Conservation (phyloP, 2,113 vertebrate genomes). For the Poeciliopsis retropinna region DNA sequence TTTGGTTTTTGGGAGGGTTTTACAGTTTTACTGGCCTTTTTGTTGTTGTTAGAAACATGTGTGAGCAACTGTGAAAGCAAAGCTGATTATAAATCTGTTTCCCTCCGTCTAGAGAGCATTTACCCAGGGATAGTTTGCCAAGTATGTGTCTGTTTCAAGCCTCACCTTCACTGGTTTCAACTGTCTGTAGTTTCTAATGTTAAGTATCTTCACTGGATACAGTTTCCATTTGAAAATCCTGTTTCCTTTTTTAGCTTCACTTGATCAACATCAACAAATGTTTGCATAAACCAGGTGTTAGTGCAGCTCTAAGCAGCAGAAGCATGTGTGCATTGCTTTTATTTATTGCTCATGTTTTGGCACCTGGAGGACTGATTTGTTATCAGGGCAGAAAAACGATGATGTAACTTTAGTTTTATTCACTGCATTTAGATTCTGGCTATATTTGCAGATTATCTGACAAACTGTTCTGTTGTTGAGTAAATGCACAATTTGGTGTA, state of each 20-base stretch:
- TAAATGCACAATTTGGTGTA: conserved; percentile 85
- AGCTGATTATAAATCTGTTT: background rate
- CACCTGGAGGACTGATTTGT: conserved; percentile 43
- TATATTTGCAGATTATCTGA: conserved; percentile 80
- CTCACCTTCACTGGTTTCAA: background rate
- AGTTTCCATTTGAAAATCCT: background rate
- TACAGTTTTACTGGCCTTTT: conserved; percentile 15
- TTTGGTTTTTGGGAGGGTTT: conserved; percentile 32
- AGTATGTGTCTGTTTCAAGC: background rate
- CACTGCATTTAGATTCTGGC: conserved; percentile 71
- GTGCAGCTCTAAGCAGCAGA: background rate
- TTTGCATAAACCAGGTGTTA: background rate
- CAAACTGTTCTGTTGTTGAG: conserved; percentile 80
- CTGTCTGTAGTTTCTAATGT: background rate
- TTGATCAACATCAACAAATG: conserved; percentile 1
- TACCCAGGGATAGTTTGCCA: background rate
- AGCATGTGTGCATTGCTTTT: conserved; percentile 30
- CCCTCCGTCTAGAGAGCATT: background rate
- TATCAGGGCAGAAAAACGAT: conserved; percentile 24
- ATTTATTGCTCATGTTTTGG: conserved; percentile 29
- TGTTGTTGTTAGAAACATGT: conserved; percentile 14
- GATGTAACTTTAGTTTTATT: conserved; percentile 35
- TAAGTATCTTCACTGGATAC: background rate
- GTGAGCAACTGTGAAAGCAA: conserved; percentile 34
- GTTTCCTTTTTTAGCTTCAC: background rate